Percentiles rank a stretch among this genome's conserved stretches.
These are phyloP conservation scores for Theropithecus gelada DNA, from an alignment of 2,113 vertebrate genomes.

Conservation along the genomic window DNA sequence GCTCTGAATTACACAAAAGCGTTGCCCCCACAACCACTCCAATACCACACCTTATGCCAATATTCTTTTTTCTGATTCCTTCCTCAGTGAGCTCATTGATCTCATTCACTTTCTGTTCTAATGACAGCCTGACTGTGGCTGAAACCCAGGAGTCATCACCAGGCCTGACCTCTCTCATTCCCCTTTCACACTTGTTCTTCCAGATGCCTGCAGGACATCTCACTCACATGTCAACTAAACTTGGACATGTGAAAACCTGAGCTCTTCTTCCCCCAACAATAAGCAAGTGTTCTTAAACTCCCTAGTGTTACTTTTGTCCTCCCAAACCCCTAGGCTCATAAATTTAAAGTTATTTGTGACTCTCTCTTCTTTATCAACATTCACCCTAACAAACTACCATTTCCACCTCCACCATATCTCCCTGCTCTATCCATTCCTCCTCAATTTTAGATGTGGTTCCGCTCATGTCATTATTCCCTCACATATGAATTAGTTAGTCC, in stretches of 20 bases:
- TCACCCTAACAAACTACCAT: not conserved
- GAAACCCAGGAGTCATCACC: not conserved
- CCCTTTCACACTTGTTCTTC: not conserved
- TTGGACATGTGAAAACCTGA: conserved; percentile 22
- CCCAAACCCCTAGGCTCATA: not conserved
- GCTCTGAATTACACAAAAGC: not conserved
- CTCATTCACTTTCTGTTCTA: not conserved
- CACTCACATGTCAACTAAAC: not conserved
- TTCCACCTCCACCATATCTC: not conserved
- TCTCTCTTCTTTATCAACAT: not conserved
- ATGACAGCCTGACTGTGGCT: not conserved
- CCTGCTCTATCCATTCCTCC: not conserved
- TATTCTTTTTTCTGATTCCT: not conserved
- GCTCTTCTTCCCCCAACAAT: conserved; percentile 11
- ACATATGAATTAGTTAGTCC: not conserved
- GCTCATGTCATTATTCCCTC: not conserved
- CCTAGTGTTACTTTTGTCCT: not conserved
- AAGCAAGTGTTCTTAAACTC: not conserved
- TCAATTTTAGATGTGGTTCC: not conserved
- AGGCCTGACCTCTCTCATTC: not conserved
- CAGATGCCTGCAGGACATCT: conserved; percentile 25
- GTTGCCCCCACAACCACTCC: not conserved
- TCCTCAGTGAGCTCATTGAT: not conserved
- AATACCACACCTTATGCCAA: not conserved
- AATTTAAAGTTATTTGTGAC: not conserved